Base-by-base conservation (phyloP, 1,140 invertebrate genomes). In the Bombus cullumanus region DNA sequence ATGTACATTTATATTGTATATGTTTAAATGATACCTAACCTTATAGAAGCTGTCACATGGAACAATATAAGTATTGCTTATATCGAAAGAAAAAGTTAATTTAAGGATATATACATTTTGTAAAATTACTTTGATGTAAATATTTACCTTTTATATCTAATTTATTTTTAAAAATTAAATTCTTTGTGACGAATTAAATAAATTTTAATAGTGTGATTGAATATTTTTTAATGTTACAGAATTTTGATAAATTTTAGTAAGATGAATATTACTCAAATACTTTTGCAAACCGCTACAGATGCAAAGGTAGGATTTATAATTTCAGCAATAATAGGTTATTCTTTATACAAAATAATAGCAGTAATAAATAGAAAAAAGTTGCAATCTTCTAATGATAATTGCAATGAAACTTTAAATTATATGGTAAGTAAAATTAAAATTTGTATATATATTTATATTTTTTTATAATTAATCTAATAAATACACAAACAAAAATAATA, bases 321-420 rank as follows among this genome's bases (percentile, higher is more conserved):
- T 39, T 81, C 81, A 34, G 18, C 57, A 53, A 18, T 91, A 39
- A 68, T 89, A 28, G 86, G 86, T 75, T 91, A 91, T 73, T 91
- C 43, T 85, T 72, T 89, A 18, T 91, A 86, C 15, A 91, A 74
- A 91, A 43, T 82, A 25, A 86, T 86, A 47, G 15, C 28, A 25
- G 71, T 64, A 57, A 2, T 5, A 37, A 68, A 18, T 41, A 80
- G 12, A 78, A 89, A 4, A 69, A 80, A 43, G 64, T n/a, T 66
- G 31, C 12, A 77, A 71, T 39, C 66, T 66, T 66, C 37, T 25
- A 34, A 84, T 9, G 80, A n/a, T 62, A n/a, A 86, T 5, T 43
- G 59, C 0, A 71, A 69, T 28, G 78, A 88, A 39, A 68, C 43
- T 31, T 81, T 72, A 68, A 53, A 83, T 34, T 10, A 76, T 28